These are phyloP conservation scores for Phasia obesa DNA, from an alignment of 2,888 invertebrate species.

Conservation along the genomic window DNA sequence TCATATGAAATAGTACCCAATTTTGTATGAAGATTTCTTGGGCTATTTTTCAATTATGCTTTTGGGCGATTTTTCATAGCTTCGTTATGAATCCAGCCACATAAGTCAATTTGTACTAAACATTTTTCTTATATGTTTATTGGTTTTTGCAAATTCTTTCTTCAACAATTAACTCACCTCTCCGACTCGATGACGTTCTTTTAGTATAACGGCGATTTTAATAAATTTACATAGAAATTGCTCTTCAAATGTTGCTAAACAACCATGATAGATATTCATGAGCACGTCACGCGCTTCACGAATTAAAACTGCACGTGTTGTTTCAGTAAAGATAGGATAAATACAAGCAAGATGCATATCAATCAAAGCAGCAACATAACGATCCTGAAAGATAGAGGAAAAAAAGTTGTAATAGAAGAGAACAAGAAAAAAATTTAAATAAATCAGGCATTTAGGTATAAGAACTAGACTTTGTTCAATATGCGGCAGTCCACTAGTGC, in stretches of 20 bases:
- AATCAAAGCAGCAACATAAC: slow-evolving; percentile 82
- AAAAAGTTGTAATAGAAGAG: background rate
- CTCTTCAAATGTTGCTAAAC: slow-evolving; percentile 85
- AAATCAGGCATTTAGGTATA: background rate
- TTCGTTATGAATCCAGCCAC: no score
- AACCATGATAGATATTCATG: slow-evolving; percentile 86
- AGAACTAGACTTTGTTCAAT: no score
- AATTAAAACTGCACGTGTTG: slow-evolving; percentile 85
- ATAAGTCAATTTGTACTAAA: no score
- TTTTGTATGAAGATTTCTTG: no score
- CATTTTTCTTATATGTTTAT: no score
- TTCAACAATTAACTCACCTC: slow-evolving; percentile 79
- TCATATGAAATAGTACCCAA: no score
- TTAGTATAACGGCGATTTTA: slow-evolving; percentile 84
- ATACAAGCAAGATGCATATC: slow-evolving; percentile 86
- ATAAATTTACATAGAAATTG: slow-evolving; percentile 86
- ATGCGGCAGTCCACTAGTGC: no score
- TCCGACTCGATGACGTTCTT: slow-evolving; percentile 81
- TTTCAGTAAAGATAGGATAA: slow-evolving; percentile 85
- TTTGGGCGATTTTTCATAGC: no score
- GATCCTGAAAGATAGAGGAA: slow-evolving; percentile 72
- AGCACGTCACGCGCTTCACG: slow-evolving; percentile 88
- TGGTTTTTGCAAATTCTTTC: background rate
- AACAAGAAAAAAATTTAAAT: slow-evolving; percentile 25
- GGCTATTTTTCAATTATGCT: no score